Base-by-base conservation (phyloP, 2,113 vertebrate species). In the Myrmophylax atrothorax region DNA sequence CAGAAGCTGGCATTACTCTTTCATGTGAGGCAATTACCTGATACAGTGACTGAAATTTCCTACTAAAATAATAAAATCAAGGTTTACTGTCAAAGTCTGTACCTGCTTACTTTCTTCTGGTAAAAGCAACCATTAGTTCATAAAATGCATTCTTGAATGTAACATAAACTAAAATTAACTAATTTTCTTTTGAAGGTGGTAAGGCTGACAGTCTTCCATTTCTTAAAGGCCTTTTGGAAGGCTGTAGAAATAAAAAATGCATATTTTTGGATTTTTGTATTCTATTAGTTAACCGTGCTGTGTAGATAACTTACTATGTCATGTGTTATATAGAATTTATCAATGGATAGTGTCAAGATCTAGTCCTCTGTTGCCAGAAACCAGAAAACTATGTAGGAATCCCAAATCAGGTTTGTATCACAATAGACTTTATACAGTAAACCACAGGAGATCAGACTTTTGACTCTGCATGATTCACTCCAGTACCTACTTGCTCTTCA, bases 71-170 rank as follows among this genome's bases (percentile, higher is more conserved):
- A 92, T 93, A 50, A 93, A 95, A 85, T 86, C 28, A 15, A 89
- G 82, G 18, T 80, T 97, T 96, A 42, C 46, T 90, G 50, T 93
- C 42, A 46, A 91, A 85, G 12, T 89, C 52, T 58, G 38, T n/a
- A 94, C 76, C 55, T 82, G 31, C 37, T 80, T 67, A 75, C 89
- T 97, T 95, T 90, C 29, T 74, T 60, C 46, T 55, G 25, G 8
- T 88, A 63, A 88, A 97, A 95, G 33, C 52, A 42, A 67, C 95
- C 46, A 89, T 94, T 96, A 94, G 14, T 79, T 92, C 35, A 95
- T 77, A 90, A 94, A 95, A 90, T 35, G 37, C 7, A 12, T 83
- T 97, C 33, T 86, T 81, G 86, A 72, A 46, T 90, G n/a, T 76
- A 90, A 90, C 66, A 79, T 81, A 66, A 89, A 42, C 58, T 79